Base-by-base conservation (phyloP, 2,888 invertebrate genomes). In the Poecilus cupreus region DNA sequence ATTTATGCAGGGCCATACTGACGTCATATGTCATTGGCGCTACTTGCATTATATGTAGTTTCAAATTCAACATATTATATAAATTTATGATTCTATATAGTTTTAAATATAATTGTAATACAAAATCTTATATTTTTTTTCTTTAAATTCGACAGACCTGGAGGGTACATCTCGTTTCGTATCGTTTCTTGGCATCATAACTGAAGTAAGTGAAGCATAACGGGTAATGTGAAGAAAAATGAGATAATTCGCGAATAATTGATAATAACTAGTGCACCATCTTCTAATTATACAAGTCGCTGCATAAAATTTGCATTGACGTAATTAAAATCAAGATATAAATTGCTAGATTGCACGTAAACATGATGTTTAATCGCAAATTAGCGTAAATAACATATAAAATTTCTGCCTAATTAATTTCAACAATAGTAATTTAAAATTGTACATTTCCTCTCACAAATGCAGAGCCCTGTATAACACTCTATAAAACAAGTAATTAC, bases 321-420 rank as follows among this genome's bases (percentile, higher is more conserved):
- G 60, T 60, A 60, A 60, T 60, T 22, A 51, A 60, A 60, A 22
- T 60, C 22, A 60, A 22, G 24, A 60, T 60, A 20, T 24, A 60
- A 60, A 11, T 60, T 26, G n/a, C 26, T 32, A 60, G 26, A 24
- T 60, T 60, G 18, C 60, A 60, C 11, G 4, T 24, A 60, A 60
- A 60, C 26, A 60, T 60, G 13, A 60, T 60, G 26, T 24, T 60
- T 54, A 68, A 68, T 68, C 39, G 16, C 20, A 72, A 72, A 72
- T 72, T 72, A 72, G 24, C 72, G 72, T 46, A 46, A 46, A 43
- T 72, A 51, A 60, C 60, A 72, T 72, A 72, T 72, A 72, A 72
- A 72, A 72, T 72, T 72, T 72, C 72, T 72, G 46, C 72, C 46
- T 43, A 72, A 72, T 72, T 43, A 72, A 72, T 43, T 72, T 72